Base-by-base conservation (phyloP, 2,888 invertebrate species). In the Emmelina monodactyla region DNA sequence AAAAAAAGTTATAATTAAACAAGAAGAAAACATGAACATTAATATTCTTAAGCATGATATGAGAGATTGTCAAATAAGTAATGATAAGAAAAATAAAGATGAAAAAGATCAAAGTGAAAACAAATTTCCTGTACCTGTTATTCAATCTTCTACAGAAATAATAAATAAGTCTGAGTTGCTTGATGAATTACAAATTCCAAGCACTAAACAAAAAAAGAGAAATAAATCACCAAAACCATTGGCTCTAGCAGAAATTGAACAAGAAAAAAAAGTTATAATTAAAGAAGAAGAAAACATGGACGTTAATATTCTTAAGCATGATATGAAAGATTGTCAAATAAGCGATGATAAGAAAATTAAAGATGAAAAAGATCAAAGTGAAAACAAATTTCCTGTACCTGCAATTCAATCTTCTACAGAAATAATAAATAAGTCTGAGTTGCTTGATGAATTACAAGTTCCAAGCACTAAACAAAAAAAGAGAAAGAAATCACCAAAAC, bases 31-130 rank as follows among this genome's bases (percentile, higher is more conserved):
- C 9, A 19, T 19, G 9, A 19, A 19, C 5, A 9, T 6, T 19
- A 19, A 6, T 19, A 19, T 5, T 19, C 5, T 6, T 9, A 19
- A 19, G 9, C 16, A 31, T 12, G 37, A 15, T 19, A 9, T 28
- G 7, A 32, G 29, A 22, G 14, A 19, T 28, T n/a, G 33, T 32
- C 2, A 22, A 34, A 2, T 34, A 34, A 15, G 5, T 32, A 11
- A 19, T 34, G 10, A 31, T 34, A 34, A 37, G 12, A 19, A 19
- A 28, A 32, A 34, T 25, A 31, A 15, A 34, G 25, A 9, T 22
- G 10, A 4, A 38, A 33, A 31, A 12, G 19, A 19, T 19, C n/a
- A n/a, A n/a, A n/a, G n/a, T n/a, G n/a, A n/a, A n/a, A n/a, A n/a
- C n/a, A n/a, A n/a, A n/a, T n/a, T n/a, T n/a, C n/a, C n/a, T n/a